Percentiles rank a stretch among this genome's conserved stretches.
phyloP scores from a whole-genome alignment of 1,140 invertebrate genomes.

The Caerostris extrusa region DNA sequence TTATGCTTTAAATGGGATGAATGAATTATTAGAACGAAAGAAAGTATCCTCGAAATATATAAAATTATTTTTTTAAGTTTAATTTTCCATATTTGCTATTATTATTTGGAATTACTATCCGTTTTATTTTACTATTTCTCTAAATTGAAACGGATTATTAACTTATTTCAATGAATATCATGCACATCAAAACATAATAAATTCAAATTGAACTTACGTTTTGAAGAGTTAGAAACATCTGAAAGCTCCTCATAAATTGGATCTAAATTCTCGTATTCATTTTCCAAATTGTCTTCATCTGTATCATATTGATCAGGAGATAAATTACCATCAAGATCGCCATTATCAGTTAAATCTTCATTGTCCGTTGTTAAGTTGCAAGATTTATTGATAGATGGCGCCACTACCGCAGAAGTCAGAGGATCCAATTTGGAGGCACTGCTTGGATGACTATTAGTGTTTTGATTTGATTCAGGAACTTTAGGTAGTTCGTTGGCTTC shows the following conservation, averaged over 20 bases:
- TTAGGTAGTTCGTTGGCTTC: slow-evolving; percentile 23
- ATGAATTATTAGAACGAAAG: too few species aligned
- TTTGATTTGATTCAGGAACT: slow-evolving; percentile 23
- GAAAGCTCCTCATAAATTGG: slow-evolving; percentile 76
- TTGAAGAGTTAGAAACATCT: slow-evolving; percentile 67
- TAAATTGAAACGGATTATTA: too few species aligned
- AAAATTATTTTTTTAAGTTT: too few species aligned
- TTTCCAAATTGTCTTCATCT: slow-evolving; percentile 71
- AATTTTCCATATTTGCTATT: too few species aligned
- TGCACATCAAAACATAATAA: too few species aligned
- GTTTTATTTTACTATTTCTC: too few species aligned
- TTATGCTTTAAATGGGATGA: too few species aligned
- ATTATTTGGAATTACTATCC: too few species aligned
- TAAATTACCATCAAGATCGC: slow-evolving; percentile 33
- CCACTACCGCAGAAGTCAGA: slow-evolving; percentile 1
- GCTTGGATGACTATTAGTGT: neutral
- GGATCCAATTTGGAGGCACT: slow-evolving; percentile 19
- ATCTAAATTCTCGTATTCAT: slow-evolving; percentile 76
- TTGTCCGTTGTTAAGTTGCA: slow-evolving; percentile 11
- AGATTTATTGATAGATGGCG: slow-evolving; percentile 60
- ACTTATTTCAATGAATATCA: too few species aligned
- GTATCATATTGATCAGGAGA: slow-evolving; percentile 67
- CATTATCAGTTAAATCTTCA: neutral
- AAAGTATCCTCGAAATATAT: too few species aligned
- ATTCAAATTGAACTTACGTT: slow-evolving; percentile 29